A percentile compares a stretch with the other conserved stretches of the same genome.
These are phyloP conservation scores for Coreius guichenoti DNA, from an alignment of 2,797 vertebrate species.

Conservation along the genomic window DNA sequence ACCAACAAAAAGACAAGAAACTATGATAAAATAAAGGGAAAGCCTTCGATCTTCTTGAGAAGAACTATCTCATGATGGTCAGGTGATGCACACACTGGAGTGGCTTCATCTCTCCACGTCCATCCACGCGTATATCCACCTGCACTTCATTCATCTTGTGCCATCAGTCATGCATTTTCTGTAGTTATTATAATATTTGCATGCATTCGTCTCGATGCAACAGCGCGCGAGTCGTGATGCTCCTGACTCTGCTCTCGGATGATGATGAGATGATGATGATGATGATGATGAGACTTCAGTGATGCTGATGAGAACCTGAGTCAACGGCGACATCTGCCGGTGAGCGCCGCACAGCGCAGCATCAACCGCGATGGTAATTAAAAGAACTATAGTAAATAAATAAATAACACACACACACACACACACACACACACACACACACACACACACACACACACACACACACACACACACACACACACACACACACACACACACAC, in stretches of 20 bases:
- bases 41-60: not conserved
- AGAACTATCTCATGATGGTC: not conserved
- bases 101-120: not conserved
- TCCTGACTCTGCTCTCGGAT: not conserved
- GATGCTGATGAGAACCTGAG: not conserved
- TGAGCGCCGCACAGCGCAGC: not conserved
- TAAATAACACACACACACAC: too few species aligned
- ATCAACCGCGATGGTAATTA: too few species aligned
- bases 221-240: constrained; percentile 22
- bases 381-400: too few species aligned
- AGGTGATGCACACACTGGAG: not conserved
- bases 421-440: too few species aligned
- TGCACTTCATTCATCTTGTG: not conserved
- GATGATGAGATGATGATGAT: not conserved
- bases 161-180: not conserved
- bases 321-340: constrained; percentile 30
- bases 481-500: too few species aligned
- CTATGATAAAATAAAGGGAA: not conserved
- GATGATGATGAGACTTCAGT: constrained; percentile 2
- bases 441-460: too few species aligned
- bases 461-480: too few species aligned
- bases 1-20: accelerated
- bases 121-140: not conserved
- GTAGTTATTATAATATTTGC: not conserved
- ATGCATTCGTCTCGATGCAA: not conserved